A percentile compares a stretch with the other conserved stretches of the same genome.
These are phyloP conservation scores for Tautogolabrus adspersus DNA, from an alignment of 2,113 vertebrate genomes.

Conservation along the genomic window DNA sequence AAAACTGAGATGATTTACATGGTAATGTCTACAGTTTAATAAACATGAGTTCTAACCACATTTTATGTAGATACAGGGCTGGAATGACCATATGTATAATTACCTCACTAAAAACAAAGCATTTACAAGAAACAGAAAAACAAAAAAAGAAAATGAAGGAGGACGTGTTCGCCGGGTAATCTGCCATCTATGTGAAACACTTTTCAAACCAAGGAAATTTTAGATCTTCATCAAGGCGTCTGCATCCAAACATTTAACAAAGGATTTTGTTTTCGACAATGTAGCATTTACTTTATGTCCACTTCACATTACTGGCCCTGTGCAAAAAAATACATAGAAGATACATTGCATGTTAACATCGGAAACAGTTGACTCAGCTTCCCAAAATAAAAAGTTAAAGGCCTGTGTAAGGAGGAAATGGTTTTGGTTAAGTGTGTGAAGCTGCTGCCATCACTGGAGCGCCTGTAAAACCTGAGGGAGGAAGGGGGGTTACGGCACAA, in stretches of 20 bases:
- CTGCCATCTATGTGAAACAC: slow-evolving; percentile 94
- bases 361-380: slow-evolving; percentile 87
- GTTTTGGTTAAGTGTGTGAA: slow-evolving; percentile 86
- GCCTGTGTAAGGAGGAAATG: slow-evolving; percentile 90
- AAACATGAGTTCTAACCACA: slow-evolving; percentile 98
- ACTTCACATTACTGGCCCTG: slow-evolving; percentile 99
- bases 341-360: slow-evolving; percentile 99
- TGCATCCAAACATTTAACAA: slow-evolving; percentile 99
- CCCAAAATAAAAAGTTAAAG: slow-evolving; percentile 88
- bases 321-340: slow-evolving; percentile 99
- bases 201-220: slow-evolving; percentile 98
- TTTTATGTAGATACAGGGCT: slow-evolving; percentile 98
- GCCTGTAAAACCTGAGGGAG: slow-evolving; percentile 89
- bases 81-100: slow-evolving; percentile 98
- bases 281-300: slow-evolving; percentile 99
- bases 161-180: slow-evolving; percentile 92
- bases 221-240: slow-evolving; percentile 99
- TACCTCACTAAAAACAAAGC: slow-evolving; percentile 99
- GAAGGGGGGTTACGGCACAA: slow-evolving; percentile 76
- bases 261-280: slow-evolving; percentile 99
- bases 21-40: slow-evolving; percentile 97
- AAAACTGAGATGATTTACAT: slow-evolving; percentile 99
- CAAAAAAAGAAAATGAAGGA: slow-evolving; percentile 81
- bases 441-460: slow-evolving; percentile 86
- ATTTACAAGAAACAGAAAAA: slow-evolving; percentile 94